Conservation (phyloP, 2,888 invertebrate genomes). For the Caenorhabditis panamensis region DNA sequence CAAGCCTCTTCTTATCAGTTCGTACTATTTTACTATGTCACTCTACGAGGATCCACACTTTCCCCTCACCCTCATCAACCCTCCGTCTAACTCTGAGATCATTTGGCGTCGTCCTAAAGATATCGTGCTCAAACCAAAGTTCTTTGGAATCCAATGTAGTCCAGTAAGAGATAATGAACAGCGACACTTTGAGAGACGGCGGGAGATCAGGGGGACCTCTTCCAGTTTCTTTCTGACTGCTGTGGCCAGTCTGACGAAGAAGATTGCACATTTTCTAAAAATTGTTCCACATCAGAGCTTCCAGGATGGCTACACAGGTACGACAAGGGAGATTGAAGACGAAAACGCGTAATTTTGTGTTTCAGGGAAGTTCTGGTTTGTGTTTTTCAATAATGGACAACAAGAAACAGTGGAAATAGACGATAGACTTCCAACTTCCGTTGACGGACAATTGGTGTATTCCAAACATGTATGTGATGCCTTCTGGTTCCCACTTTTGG, state of each 20-base stretch:
- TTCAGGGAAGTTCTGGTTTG: slow-evolving; percentile 28
- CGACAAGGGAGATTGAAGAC: not conserved
- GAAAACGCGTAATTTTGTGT: not conserved
- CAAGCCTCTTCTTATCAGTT: slow-evolving; percentile 17
- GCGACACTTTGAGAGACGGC: slow-evolving; percentile 18
- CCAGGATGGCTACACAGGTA: slow-evolving; percentile 15
- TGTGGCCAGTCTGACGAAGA: slow-evolving; percentile 22
- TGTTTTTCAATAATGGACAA: not conserved
- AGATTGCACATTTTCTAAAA: slow-evolving; percentile 5
- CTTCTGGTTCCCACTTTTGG: slow-evolving; percentile 37
- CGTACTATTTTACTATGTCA: slow-evolving; percentile 11
- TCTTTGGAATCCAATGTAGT: slow-evolving; percentile 11
- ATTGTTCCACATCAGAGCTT: slow-evolving; percentile 27
- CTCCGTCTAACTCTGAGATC: not conserved
- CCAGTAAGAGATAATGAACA: not conserved
- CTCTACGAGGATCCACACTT: slow-evolving; percentile 29
- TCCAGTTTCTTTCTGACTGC: slow-evolving; percentile 21
- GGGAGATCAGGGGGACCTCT: not conserved
- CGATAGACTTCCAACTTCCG: slow-evolving; percentile 14
- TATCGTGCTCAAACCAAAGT: slow-evolving; percentile 9
- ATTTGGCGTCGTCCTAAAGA: slow-evolving; percentile 16
- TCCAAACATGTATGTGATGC: slow-evolving; percentile 7
- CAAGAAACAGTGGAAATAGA: slow-evolving; percentile 4
- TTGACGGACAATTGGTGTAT: not conserved
- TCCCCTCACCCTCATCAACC: not conserved